A percentile compares a stretch with the other conserved stretches of the same genome.
Conservation (phyloP, 2,888 invertebrate species). For the Oxyteleia sp. region DNA sequence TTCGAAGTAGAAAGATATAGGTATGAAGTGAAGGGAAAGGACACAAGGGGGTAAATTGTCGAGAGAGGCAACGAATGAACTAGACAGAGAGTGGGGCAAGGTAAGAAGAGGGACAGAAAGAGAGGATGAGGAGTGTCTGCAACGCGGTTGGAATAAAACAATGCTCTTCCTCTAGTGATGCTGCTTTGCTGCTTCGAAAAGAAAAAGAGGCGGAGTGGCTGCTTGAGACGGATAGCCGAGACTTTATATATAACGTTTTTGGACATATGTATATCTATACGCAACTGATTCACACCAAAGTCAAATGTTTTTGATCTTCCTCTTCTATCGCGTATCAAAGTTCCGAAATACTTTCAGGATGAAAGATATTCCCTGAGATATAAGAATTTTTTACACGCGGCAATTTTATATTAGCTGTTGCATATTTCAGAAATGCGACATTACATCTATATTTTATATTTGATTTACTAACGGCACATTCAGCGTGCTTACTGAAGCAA, state of each 20-base stretch:
- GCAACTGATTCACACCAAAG: constrained; percentile 48
- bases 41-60: constrained; percentile 84
- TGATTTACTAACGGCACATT: constrained; percentile 62
- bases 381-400: background rate
- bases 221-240: constrained; percentile 85
- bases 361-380: background rate
- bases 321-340: constrained; percentile 20
- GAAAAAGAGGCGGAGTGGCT: constrained; percentile 83
- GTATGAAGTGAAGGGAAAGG: constrained; percentile 70
- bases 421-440: constrained; percentile 31
- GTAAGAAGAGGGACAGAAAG: constrained; percentile 71
- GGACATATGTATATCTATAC: constrained; percentile 65
- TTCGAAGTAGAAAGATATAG: constrained; percentile 60
- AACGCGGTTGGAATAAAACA: constrained; percentile 87
- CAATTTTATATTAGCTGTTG: constrained; percentile 31
- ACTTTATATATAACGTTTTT: constrained; percentile 74
- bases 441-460: constrained; percentile 45
- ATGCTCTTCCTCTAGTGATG: constrained; percentile 85
- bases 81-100: constrained; percentile 76
- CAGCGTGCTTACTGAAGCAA: constrained; percentile 55
- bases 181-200: constrained; percentile 76
- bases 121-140: constrained; percentile 85
- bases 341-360: background rate
- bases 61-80: constrained; percentile 83
- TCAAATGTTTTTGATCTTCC: constrained; percentile 41